Base-by-base conservation (phyloP, 2,797 vertebrate genomes). In the Corythornis leucogaster region DNA sequence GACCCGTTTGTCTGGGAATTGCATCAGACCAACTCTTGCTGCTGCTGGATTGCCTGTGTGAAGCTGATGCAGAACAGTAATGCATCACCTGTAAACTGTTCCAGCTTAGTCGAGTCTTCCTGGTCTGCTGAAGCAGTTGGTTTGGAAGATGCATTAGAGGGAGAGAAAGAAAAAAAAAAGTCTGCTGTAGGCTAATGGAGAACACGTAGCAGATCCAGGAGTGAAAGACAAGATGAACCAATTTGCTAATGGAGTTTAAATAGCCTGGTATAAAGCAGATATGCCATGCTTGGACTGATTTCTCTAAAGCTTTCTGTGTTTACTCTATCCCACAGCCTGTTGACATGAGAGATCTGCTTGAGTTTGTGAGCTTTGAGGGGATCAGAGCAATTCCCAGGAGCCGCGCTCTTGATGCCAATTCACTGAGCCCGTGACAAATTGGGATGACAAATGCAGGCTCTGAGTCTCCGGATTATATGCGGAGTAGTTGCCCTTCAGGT, bases 371-470 rank as follows among this genome's bases (percentile, higher is more conserved):
- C 87, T 93, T 85, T 94, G 90, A 87, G 64, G 77, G 93, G 85
- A 93, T 94, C 93, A 94, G 85, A 85, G 80, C 67, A 71, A 73
- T 89, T 93, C 89, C 91, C 87, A 81, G 81, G 92, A 81, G 85
- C 91, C 0, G 19, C 11, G 25, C 77, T 87, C 73, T 91, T 79
- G 66, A 64, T 92, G 91, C 82, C 92, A 91, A 42, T 85, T 95
- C 73, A 75, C 73, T 89, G 85, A 92, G 82, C 67, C 87, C 2
- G 1, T 93, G 92, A 83, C 91, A 85, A 91, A 93, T 90, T 70
- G 77, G 92, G 81, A 87, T 92, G 92, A 93, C 77, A 85, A 80
- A 92, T 90, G 87, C 58, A 77, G 76, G 87, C 84, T 82, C 18
- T 53, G 81, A 33, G 28, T 63, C 80, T 5, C 8, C 7, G 43